phyloP scores from a whole-genome alignment of 2,888 invertebrate genomes.

The Platerodrilus igneus region DNA sequence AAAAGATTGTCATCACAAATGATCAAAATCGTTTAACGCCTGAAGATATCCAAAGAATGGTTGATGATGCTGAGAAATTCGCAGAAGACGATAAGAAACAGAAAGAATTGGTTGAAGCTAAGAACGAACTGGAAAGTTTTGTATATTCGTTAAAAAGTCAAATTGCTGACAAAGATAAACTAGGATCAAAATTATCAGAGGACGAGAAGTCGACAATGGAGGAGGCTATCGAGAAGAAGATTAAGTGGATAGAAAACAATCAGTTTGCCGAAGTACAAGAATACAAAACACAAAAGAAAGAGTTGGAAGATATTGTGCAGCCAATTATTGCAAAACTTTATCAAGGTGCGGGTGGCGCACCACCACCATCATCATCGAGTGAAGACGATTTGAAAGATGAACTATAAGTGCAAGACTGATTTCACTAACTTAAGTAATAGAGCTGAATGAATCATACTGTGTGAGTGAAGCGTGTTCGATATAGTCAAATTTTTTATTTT shows the following conservation, averaged over 20 bases:
- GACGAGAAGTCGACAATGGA: constrained; percentile 94
- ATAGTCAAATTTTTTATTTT: constrained; percentile 21
- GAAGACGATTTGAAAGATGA: constrained; percentile 79
- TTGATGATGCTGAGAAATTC: constrained; percentile 97
- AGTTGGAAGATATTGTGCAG: constrained; percentile 90
- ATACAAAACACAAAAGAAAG: constrained; percentile 92
- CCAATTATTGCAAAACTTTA: constrained; percentile 97
- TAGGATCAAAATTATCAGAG: constrained; percentile 83
- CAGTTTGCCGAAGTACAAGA: constrained; percentile 89
- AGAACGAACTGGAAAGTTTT: constrained; percentile 95
- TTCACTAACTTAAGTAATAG: constrained; percentile 13
- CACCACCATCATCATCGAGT: constrained; percentile 62
- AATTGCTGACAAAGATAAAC: constrained; percentile 92
- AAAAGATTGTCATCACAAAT: constrained; percentile 98
- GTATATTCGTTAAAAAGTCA: constrained; percentile 98
- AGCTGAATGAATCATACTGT: constrained; percentile 15
- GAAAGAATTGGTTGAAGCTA: constrained; percentile 91
- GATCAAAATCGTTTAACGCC: constrained; percentile 96
- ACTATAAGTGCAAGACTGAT: constrained; percentile 55
- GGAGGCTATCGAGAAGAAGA: constrained; percentile 91
- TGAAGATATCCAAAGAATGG: constrained; percentile 99
- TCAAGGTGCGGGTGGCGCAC: constrained; percentile 76
- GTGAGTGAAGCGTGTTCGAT: constrained; percentile 9
- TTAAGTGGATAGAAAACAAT: constrained; percentile 97
- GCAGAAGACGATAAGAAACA: constrained; percentile 98